Evolutionary conservation across 2,797 vertebrate genomes (phyloP), one percentile per base, ranked within the genome.

Genomic region (Urophycis tenuis): DNA sequence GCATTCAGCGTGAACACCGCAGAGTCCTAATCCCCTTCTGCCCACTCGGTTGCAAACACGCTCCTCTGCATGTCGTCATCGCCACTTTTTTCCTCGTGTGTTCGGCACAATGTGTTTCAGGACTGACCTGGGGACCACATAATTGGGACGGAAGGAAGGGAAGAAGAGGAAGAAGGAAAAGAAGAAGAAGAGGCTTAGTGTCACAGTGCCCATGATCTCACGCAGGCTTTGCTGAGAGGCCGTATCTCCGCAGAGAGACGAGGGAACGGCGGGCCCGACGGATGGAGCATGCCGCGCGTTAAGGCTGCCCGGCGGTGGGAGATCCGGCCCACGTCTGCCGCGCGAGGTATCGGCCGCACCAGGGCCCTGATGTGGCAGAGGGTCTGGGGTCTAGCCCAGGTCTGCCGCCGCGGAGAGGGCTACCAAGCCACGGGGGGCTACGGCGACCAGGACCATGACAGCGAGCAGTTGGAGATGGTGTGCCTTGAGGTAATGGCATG

Each of bases 1-100:
- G 81, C 74, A 88, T 88, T 88, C 90, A 87, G 81, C 89, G 82
- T 89, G 85, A 86, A 89, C 89, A 89, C 89, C 29, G 60, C 60
- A 29, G n/a, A 67, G 60, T 84, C 82, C 85, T 96, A 94, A 97
- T 96, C 95, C 92, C 89, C 91, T 88, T 93, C 92, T 93, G 91
- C 86, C 91, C 90, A 87, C 86, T 90, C 85, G 85, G 81, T 86
- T 82, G 84, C 87, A 81, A 90, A 92, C 89, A 90, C 88, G 88
- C 86, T 84, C 80, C 78, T 82, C 79, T 82, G 69, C 41, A 81
- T 83, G 74, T 84, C 80, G 82, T 88, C 81, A 82, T 82, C 71
- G 75, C 81, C 88, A 77, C 72, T 75, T 76, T 75, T n/a, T 77
- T 74, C 75, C 15, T 72, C 4, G 10, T 53, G 69, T 41, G 41